A percentile compares a stretch with the other conserved stretches of the same genome.
phyloP scores from a whole-genome alignment of 2,888 invertebrate species.

The Tuta absoluta region DNA sequence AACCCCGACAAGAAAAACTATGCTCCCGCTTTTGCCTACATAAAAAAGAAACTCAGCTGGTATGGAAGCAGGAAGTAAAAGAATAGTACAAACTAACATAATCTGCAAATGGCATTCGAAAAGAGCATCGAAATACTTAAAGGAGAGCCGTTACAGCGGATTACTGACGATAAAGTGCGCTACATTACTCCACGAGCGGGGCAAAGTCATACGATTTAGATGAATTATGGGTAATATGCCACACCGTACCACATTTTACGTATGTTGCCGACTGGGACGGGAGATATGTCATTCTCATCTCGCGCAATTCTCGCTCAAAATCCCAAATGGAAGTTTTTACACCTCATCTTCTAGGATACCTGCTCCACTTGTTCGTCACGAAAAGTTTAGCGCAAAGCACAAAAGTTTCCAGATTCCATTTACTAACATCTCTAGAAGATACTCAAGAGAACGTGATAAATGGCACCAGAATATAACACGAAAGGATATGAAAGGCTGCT shows the following conservation, averaged over 20 bases:
- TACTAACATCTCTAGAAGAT: not conserved
- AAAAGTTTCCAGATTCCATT: not conserved
- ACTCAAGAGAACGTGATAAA: conserved; percentile 19
- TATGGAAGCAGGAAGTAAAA: not conserved
- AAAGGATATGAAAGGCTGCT: conserved; percentile 3
- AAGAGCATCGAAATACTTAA: conserved; percentile 34
- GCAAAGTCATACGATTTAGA: conserved; percentile 65
- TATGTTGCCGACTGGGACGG: conserved; percentile 38
- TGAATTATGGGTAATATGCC: conserved; percentile 64
- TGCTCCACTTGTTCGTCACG: not conserved
- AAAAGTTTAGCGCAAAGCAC: not conserved
- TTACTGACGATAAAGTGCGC: conserved; percentile 64
- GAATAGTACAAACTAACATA: conserved; percentile 4
- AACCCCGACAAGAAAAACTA: too few relatives aligned
- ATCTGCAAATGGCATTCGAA: conserved; percentile 16
- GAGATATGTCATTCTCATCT: conserved; percentile 6
- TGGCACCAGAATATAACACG: not conserved
- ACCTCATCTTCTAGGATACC: not conserved
- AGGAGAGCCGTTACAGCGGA: conserved; percentile 50
- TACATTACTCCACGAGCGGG: conserved; percentile 61
- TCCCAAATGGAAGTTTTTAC: not conserved
- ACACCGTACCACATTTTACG: conserved; percentile 52
- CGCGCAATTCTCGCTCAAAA: not conserved
- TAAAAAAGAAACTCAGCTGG: not conserved
- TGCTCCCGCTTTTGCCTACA: not conserved